phyloP scores from a whole-genome alignment of 2,888 invertebrate genomes.

The Crossocerus cetratus region DNA sequence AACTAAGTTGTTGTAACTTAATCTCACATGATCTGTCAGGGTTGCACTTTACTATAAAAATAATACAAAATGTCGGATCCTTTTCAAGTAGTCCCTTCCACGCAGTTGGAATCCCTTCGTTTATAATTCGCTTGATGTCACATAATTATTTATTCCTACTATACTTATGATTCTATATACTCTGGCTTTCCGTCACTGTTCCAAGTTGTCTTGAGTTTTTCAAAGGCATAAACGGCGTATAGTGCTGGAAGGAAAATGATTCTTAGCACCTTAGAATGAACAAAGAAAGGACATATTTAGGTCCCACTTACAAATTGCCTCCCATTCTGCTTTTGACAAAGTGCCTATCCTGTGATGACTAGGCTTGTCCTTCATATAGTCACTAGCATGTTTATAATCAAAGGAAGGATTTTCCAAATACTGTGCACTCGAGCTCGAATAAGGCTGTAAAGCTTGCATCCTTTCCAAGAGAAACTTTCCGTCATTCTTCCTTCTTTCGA shows the following conservation, averaged over 20 bases:
- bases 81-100: no score
- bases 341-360: conserved; percentile 83
- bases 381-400: conserved; percentile 87
- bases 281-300: no score
- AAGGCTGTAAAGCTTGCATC: conserved; percentile 90
- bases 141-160: no score
- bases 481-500: conserved; percentile 81
- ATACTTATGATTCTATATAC: conserved; percentile 35
- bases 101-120: no score
- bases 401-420: conserved; percentile 80
- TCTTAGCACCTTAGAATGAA: no score
- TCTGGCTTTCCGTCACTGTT: conserved; percentile 81
- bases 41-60: no score
- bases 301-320: conserved; percentile 88
- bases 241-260: conserved; percentile 79
- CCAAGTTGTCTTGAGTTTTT: conserved; percentile 85
- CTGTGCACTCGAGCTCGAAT: conserved; percentile 82
- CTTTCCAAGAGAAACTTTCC: conserved; percentile 82
- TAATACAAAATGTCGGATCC: no score
- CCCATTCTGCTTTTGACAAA: conserved; percentile 93
- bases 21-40: background rate
- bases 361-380: conserved; percentile 77
- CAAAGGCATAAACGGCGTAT: conserved; percentile 90
- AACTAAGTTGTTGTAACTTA: conserved; percentile 3
- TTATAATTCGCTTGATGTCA: no score